Conservation (phyloP, 2,113 vertebrate genomes). For the Albula goreensis region DNA sequence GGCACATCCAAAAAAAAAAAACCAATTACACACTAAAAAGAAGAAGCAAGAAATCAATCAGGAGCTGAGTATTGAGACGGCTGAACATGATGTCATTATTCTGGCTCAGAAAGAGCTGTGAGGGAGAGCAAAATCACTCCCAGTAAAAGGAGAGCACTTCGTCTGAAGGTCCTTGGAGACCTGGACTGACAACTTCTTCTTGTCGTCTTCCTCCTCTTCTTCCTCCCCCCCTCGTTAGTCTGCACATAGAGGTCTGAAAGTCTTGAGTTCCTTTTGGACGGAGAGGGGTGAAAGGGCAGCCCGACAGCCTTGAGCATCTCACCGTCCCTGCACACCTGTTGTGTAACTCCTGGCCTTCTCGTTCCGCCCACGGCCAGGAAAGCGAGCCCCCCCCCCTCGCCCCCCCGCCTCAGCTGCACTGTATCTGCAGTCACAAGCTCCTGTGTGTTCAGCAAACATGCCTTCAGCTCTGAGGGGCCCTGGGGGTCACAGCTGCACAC, state of each 20-base stretch:
- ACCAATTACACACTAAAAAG: not conserved
- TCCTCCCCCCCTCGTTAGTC: constrained; percentile 29
- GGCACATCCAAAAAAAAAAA: not conserved
- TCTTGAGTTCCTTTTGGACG: no score
- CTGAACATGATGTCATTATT: not conserved
- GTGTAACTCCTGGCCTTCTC: no score
- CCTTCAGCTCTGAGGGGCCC: no score
- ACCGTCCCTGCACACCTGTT: no score
- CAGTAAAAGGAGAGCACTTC: not conserved
- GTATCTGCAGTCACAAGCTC: no score
- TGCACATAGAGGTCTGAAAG: constrained; percentile 36
- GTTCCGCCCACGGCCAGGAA: no score
- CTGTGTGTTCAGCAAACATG: no score
- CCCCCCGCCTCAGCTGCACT: no score
- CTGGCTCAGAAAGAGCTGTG: not conserved
- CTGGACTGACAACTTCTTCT: not conserved
- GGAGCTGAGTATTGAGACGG: not conserved
- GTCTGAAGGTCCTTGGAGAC: not conserved
- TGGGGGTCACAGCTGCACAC: no score
- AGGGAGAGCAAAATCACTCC: not conserved
- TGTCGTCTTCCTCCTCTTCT: not conserved
- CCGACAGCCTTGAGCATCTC: no score
- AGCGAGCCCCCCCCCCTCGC: no score
- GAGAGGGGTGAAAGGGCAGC: no score
- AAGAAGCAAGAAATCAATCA: constrained; percentile 7